phyloP scores from a whole-genome alignment of 2,888 invertebrate genomes.

The Synanthedon myopaeformis region DNA sequence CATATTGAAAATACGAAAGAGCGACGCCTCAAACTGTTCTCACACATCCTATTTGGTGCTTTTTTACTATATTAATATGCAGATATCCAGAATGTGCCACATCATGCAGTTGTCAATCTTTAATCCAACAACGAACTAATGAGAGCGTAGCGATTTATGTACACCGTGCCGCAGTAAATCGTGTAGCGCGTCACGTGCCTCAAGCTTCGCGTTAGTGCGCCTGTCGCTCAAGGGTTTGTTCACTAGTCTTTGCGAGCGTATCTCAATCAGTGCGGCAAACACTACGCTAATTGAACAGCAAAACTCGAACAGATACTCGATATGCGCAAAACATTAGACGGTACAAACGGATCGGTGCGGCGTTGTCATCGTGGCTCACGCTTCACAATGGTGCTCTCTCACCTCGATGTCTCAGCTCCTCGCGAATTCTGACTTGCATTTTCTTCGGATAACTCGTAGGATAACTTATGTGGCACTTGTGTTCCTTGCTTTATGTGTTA shows the following conservation, averaged over 20 bases:
- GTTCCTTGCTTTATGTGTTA: conserved; percentile 16
- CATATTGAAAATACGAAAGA: too few species aligned
- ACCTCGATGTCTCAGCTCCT: conserved; percentile 6
- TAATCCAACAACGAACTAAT: conserved; percentile 51
- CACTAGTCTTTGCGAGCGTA: conserved; percentile 50
- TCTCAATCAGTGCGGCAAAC: conserved; percentile 57
- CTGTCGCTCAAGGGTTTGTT: conserved; percentile 53
- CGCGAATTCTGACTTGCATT: conserved; percentile 9
- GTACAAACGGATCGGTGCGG: conserved; percentile 46
- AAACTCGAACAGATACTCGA: conserved; percentile 60
- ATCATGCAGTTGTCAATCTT: conserved; percentile 53
- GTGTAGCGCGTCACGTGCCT: conserved; percentile 39
- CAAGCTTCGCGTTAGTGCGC: conserved; percentile 53
- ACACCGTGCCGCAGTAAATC: conserved; percentile 45
- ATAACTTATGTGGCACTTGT: conserved; percentile 1
- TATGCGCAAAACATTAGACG: conserved; percentile 51
- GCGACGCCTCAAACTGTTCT: conserved; percentile 15
- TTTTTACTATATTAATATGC: conserved; percentile 43
- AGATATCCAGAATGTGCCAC: conserved; percentile 50
- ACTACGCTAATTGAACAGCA: conserved; percentile 66
- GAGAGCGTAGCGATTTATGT: conserved; percentile 52
- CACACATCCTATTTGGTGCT: conserved; percentile 44
- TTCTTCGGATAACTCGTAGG: conserved; percentile 7
- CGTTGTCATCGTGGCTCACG: conserved; percentile 15
- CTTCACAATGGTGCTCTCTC: conserved; percentile 9